phyloP scores from a whole-genome alignment of 2,113 vertebrate species.

The Grallaria varia region DNA sequence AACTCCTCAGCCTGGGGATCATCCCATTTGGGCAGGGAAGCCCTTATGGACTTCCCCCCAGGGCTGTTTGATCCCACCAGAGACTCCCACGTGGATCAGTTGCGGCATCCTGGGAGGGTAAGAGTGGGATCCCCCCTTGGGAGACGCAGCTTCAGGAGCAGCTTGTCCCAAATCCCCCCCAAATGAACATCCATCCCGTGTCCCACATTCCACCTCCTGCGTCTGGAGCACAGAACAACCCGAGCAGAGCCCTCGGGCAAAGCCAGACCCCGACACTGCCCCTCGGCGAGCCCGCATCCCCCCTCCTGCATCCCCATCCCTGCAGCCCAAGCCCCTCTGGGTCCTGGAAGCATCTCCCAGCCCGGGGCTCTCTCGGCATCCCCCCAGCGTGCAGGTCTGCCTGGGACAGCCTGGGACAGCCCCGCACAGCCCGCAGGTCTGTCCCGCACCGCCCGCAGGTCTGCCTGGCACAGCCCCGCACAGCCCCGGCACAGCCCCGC shows the following conservation, averaged over 20 bases:
- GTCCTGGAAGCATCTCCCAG: rapidly evolving
- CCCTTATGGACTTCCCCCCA: not conserved
- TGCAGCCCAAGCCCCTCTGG: rapidly evolving
- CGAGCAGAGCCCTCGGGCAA: rapidly evolving
- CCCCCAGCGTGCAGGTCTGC: too few relatives aligned
- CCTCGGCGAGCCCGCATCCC: rapidly evolving
- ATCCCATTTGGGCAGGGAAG: not conserved
- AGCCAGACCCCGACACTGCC: not conserved
- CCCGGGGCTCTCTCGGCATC: not conserved
- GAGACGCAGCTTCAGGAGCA: not conserved
- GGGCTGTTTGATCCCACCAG: not conserved
- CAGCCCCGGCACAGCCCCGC: too few relatives aligned
- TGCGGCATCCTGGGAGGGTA: not conserved
- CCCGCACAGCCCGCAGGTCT: rapidly evolving
- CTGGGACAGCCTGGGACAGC: too few relatives aligned
- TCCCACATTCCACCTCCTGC: not conserved
- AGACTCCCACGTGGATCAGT: rapidly evolving
- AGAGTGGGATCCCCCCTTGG: not conserved
- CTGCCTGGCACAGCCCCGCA: too few relatives aligned
- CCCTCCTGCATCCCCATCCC: not conserved
- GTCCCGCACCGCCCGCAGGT: too few relatives aligned
- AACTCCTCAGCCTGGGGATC: not conserved
- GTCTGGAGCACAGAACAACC: rapidly evolving
- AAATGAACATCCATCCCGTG: rapidly evolving
- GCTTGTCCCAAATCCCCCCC: rapidly evolving